Base-by-base conservation (phyloP, 2,888 invertebrate genomes). In the Campoplex capitator region DNA sequence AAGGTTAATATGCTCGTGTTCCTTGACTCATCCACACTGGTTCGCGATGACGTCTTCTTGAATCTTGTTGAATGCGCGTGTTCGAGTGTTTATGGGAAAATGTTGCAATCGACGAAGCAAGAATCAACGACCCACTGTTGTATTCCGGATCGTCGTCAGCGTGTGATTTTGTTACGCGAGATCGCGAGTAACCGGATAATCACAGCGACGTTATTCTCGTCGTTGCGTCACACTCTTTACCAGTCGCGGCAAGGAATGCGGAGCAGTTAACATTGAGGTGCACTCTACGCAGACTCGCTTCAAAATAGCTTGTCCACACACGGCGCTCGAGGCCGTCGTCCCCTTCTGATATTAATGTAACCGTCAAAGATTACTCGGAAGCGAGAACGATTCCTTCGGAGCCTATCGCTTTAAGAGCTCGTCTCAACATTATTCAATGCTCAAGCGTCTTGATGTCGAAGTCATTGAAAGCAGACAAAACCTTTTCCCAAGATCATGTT, bases 331-430 rank as follows among this genome's bases (percentile, higher is more conserved):
- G 45, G 18, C 54, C 4, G 16, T 23, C 16, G 54, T 38, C 28
- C 38, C 38, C 28, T 32, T 32, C 32, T 76, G 78, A 79, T 74
- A 86, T 86, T 78, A 79, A 83, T 79, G 79, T 83, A 83, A 83
- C 75, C 78, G 85, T 67, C 81, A 67, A 73, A 77, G 67, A 73
- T 56, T 85, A 82, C 85, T 85, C 67, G 67, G 85, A 85, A 85
- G 35, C 16, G 48, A 73, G 45, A 16, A 58, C 48, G 75, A 79
- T 51, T 68, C 51, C 38, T 62, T 11, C 28, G 75, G 67, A 58
- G 62, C 70, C 42, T 75, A 80, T 80, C 80, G 38, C 70, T 11
- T 18, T 23, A 32, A 62, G 32, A 58, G 56, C 74, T 58, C 74
- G 42, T 56, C 75, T 54, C 38, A 45, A 28, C 56, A 18, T 42